A percentile compares a stretch with the other conserved stretches of the same genome.
Evolutionary conservation across 2,113 vertebrate genomes (phyloP).

Genomic region (Phalacrocorax brasilianus): DNA sequence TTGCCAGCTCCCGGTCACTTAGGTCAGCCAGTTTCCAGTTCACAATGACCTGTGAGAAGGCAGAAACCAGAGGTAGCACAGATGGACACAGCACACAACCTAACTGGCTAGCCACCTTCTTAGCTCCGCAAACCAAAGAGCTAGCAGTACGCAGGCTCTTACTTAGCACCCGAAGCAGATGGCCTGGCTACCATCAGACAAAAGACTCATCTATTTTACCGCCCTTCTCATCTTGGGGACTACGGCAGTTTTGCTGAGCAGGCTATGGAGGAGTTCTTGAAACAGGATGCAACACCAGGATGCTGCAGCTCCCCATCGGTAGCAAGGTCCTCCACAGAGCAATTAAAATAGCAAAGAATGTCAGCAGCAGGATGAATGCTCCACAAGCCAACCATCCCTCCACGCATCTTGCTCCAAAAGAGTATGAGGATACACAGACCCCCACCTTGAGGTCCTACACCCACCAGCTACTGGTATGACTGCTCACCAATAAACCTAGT

Average conservation of each 20-base stretch:
- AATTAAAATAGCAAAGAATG: background rate
- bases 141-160: background rate
- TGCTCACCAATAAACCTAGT: background rate
- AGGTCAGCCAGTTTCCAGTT: conserved; percentile 82
- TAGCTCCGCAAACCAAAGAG: background rate
- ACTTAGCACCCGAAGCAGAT: background rate
- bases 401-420: background rate
- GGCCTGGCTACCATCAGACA: background rate
- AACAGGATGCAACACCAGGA: accelerated
- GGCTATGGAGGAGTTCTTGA: background rate
- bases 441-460: background rate
- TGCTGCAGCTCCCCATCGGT: background rate
- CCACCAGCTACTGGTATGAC: background rate
- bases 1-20: conserved; percentile 71
- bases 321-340: background rate
- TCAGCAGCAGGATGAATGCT: background rate
- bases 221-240: background rate
- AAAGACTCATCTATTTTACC: no score
- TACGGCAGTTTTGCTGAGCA: background rate
- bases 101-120: no score
- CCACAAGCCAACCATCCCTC: background rate
- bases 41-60: conserved; percentile 73
- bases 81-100: no score
- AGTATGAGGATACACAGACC: background rate
- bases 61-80: background rate